Percentiles rank a stretch among this genome's conserved stretches.
Conservation (phyloP, 2,113 vertebrate genomes). For the Leptocoma aspasia region DNA sequence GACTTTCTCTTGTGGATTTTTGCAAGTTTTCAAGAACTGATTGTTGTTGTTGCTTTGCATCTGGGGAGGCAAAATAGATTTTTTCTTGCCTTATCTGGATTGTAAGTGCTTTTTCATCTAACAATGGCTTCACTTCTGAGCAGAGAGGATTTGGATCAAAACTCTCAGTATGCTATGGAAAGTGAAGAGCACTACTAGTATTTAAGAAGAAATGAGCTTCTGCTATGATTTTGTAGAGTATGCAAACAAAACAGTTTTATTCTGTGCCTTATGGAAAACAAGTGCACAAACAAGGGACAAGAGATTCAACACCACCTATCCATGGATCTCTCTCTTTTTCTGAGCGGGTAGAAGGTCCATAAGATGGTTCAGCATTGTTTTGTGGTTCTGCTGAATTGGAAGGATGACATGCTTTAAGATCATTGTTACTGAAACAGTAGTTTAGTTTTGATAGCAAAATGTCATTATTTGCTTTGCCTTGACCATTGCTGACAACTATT, state of each 20-base stretch:
- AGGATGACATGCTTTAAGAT: not conserved
- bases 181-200: not conserved
- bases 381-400: not conserved
- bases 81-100: not conserved
- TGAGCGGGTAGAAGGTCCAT: not conserved
- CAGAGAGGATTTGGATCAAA: not conserved
- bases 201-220: not conserved
- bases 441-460: not conserved
- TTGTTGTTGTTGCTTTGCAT: not conserved
- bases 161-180: not conserved
- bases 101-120: not conserved
- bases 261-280: not conserved
- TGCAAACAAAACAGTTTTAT: not conserved
- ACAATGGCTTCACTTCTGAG: not conserved
- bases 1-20: not conserved
- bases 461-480: not conserved
- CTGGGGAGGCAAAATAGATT: not conserved
- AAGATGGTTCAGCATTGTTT: not conserved
- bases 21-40: not conserved
- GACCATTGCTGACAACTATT: not conserved
- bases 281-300: not conserved
- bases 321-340: not conserved
- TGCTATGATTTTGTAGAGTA: not conserved
- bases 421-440: not conserved
- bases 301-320: not conserved